Evolutionary conservation across 2,113 vertebrate species (phyloP), one percentile per base, ranked within the genome.

Genomic region (Bettongia penicillata): DNA sequence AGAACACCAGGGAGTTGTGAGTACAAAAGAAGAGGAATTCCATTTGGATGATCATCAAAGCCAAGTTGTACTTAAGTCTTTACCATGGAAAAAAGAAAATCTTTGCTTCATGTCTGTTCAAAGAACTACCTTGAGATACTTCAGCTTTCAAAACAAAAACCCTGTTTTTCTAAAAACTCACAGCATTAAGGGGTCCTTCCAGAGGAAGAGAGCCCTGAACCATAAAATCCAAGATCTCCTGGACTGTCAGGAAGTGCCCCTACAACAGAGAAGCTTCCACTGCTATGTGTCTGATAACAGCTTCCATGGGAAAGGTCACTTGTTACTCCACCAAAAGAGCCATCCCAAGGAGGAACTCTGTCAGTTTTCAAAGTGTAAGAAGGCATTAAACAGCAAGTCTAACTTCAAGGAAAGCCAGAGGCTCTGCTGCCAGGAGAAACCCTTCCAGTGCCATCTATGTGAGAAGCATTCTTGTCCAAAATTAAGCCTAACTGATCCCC

Each of bases 381-480:
- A 98, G 77, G 96, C 96, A 95, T 99, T 99, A 47, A 98, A 98
- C 95, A 98, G 98, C 0, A 94, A 97, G 95, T 97, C 95, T 9
- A 97, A 97, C 92, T 28, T 96, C 1, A 95, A 96, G 89, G 97
- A 97, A 68, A 98, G 95, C 92, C 97, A 96, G 95, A 94, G 93
- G 84, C 48, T 92, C 97, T 6, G 98, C 96, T 12, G 98, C 94
- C 0, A 0, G 22, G 97, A 98, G 51, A 98, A 48, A 97, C 91
- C 97, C 98, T 61, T 49, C 26, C 7, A 7, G 0, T 48, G 91
- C 50, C 0, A 8, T 0, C 49, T 52, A 2, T 25, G 89, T 16
- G 53, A 93, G 11, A 48, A 50, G 50, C 0, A 49, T 89, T 94
- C 92, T 52, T 11, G 50, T 11, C 24, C 50, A 9, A 14, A 26